These are phyloP conservation scores for Eulemur mongoz DNA, from an alignment of 2,797 vertebrate species.

Conservation along the genomic window DNA sequence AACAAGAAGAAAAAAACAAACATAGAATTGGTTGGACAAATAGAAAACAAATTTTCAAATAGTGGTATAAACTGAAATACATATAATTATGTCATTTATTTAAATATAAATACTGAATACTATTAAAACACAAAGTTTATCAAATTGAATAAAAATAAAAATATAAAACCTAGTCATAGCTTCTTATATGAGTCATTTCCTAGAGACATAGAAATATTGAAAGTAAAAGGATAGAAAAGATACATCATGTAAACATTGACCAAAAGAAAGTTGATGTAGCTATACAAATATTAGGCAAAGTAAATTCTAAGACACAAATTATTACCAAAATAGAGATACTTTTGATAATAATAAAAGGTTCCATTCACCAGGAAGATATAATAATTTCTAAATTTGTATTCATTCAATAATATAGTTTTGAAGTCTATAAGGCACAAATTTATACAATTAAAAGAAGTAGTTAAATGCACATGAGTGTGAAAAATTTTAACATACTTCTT, in stretches of 20 bases:
- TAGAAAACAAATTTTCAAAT: neutral
- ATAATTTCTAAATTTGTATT: conserved; percentile 1
- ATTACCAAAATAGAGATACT: neutral
- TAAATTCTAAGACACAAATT: neutral
- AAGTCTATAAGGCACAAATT: neutral
- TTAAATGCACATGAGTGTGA: neutral
- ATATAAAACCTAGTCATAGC: neutral
- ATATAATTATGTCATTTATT: neutral
- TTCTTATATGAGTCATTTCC: neutral
- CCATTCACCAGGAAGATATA: neutral
- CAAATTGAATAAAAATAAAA: conserved; percentile 15
- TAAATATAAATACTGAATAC: neutral
- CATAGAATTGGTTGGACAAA: neutral
- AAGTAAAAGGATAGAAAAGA: neutral
- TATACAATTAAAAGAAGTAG: neutral
- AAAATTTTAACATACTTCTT: neutral
- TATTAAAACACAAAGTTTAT: neutral
- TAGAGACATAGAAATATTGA: neutral
- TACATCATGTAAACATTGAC: neutral
- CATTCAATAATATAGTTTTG: neutral
- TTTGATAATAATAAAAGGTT: neutral
- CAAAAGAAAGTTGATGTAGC: neutral
- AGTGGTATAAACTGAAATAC: neutral
- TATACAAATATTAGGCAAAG: neutral
- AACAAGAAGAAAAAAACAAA: neutral